Base-by-base conservation (phyloP, 2,888 invertebrate species). In the Drosophila nr. fundita region DNA sequence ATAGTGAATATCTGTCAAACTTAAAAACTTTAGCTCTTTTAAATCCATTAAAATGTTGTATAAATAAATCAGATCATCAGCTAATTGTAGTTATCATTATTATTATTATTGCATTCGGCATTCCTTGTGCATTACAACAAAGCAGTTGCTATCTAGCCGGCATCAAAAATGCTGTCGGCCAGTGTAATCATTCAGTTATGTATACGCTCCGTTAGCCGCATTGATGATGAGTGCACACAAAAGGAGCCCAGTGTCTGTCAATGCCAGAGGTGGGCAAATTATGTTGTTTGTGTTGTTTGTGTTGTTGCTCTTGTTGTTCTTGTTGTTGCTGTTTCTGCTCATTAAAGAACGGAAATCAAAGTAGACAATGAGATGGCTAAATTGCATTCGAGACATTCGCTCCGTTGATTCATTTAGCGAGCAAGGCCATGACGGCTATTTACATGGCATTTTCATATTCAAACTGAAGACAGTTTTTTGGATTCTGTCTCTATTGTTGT, bases 261-360 rank as follows among this genome's bases (percentile, higher is more conserved):
- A 27, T 21, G 42, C 0, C 72, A 71, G 73, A 66, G 63, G 24
- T 63, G 40, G 27, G 36, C 60, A 60, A 65, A 65, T 73, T 32
- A 55, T 60, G 55, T 24, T 73, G 53, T 40, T 48, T 40, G 18
- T 38, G 13, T n/a, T 32, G 32, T 32, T 32, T n/a, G n/a, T n/a
- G 3, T 38, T 32, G 30, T 13, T 34, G 32, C 4, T 34, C 13
- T 34, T 34, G 34, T 36, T 36, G 2, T 34, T 6, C 6, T 36
- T 49, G 49, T 21, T 34, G 18, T 30, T 55, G 66, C 34, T 77
- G 72, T 36, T 78, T 59, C n/a, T 78, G 70, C 64, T 78, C 76
- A 78, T 80, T 80, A 80, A 70, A 68, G 65, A 65, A 80, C 80
- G 80, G 80, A 78, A 80, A 78, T 80, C 78, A 78, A 76, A 78